phyloP scores from a whole-genome alignment of 2,888 invertebrate genomes.

The Pachymerium ferrugineum region DNA sequence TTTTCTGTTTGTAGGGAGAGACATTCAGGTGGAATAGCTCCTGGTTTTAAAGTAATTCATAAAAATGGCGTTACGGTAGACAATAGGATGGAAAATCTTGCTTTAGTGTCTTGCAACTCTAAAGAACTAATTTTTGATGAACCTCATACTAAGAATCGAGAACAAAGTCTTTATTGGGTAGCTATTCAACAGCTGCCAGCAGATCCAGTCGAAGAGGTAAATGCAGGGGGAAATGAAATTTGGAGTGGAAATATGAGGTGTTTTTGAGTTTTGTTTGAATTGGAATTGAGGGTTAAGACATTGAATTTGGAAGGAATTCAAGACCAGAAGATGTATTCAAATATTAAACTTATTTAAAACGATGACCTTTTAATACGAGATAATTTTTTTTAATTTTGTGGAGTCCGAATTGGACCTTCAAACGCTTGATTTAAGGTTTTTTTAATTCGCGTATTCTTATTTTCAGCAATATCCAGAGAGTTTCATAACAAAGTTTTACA shows the following conservation, averaged over 20 bases:
- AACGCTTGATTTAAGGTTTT: background rate
- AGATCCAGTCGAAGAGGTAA: slow-evolving; percentile 47
- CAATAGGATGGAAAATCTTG: slow-evolving; percentile 52
- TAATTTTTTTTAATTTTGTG: background rate
- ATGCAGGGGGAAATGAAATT: background rate
- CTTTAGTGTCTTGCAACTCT: slow-evolving; percentile 41
- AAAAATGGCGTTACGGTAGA: slow-evolving; percentile 53
- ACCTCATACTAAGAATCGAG: slow-evolving; percentile 45
- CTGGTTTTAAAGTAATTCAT: slow-evolving; percentile 51
- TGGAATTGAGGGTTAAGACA: background rate
- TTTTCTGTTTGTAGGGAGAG: slow-evolving; percentile 47
- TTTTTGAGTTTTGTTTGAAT: background rate
- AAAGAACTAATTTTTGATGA: slow-evolving; percentile 38
- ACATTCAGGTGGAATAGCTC: slow-evolving; percentile 51
- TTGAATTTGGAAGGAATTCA: too few species aligned
- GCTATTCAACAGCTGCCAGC: slow-evolving; percentile 52
- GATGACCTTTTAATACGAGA: too few species aligned
- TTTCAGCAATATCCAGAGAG: slow-evolving; percentile 46
- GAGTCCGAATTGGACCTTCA: too few species aligned
- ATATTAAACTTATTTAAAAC: too few species aligned
- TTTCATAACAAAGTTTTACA: slow-evolving; percentile 45
- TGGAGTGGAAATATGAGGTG: background rate
- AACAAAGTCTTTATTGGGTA: slow-evolving; percentile 52
- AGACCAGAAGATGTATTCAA: too few species aligned
- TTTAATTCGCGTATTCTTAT: slow-evolving; percentile 14